Conservation (phyloP, 2,797 vertebrate species). For the Mormyrus proboscirostris region DNA sequence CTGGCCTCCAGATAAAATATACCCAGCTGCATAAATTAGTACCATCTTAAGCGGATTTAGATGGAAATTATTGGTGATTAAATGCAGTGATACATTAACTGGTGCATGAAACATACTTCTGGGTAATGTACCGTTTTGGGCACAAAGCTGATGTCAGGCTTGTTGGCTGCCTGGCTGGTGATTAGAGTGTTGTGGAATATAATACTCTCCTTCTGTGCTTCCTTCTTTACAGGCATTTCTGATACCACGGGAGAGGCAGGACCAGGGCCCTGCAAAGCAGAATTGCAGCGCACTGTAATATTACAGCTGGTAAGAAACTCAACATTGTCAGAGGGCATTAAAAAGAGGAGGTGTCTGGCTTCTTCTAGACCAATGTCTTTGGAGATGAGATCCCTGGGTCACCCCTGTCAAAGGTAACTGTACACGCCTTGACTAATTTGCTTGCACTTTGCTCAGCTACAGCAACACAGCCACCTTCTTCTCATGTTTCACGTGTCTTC, state of each 20-base stretch:
- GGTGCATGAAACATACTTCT: background rate
- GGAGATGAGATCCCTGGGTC: background rate
- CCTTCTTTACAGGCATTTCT: conserved; percentile 31
- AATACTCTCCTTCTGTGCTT: conserved; percentile 47
- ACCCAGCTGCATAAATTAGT: background rate
- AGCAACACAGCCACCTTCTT: conserved; percentile 27
- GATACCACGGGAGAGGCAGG: background rate
- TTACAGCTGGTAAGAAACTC: background rate
- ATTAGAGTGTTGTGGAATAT: conserved; percentile 65
- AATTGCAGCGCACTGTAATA: conserved; percentile 11
- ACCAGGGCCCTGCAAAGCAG: conserved; percentile 15
- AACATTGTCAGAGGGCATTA: background rate
- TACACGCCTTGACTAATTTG: conserved; percentile 42
- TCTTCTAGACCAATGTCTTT: background rate
- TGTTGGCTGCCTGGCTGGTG: conserved; percentile 57
- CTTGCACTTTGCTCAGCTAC: conserved; percentile 35
- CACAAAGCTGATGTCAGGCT: conserved; percentile 69
- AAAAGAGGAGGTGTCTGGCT: conserved; percentile 14
- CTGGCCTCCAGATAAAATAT: background rate
- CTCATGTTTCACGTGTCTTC: background rate
- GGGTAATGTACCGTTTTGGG: conserved; percentile 69
- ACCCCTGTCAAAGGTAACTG: conserved; percentile 31
- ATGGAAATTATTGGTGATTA: background rate
- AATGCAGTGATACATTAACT: background rate
- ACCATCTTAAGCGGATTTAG: background rate